Evolutionary conservation across 2,888 invertebrate species (phyloP).

Genomic region (Metallyticus violacea): DNA sequence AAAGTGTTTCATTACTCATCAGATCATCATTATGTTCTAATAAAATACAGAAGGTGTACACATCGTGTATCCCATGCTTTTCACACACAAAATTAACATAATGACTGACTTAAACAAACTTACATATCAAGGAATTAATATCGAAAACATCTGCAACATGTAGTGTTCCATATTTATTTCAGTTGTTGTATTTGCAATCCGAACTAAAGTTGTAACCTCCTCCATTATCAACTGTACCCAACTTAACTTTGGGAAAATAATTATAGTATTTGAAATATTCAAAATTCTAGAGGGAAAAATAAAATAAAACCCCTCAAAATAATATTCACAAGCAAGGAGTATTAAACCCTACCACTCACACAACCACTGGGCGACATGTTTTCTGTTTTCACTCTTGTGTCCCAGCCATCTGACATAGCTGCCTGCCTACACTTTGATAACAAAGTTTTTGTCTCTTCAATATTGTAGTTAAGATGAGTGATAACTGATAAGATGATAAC

Average conservation of each 20-base stretch:
- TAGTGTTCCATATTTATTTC: not conserved
- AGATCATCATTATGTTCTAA: not conserved
- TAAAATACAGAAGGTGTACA: not conserved
- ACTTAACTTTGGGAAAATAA: not conserved
- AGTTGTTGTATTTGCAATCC: not conserved
- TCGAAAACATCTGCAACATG: not conserved
- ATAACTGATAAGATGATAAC: conserved; percentile 12
- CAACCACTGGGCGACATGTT: not conserved
- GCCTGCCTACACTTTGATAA: not conserved
- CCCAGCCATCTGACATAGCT: conserved; percentile 11
- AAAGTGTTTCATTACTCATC: not conserved
- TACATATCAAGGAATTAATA: not conserved
- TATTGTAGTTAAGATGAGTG: not conserved
- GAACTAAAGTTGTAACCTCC: not conserved
- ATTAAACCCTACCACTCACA: not conserved
- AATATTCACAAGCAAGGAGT: not conserved
- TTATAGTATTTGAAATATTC: not conserved
- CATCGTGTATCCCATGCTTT: not conserved
- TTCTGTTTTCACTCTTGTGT: not conserved
- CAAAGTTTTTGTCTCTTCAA: not conserved
- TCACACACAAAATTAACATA: not conserved
- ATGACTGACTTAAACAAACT: not conserved
- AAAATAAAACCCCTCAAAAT: conserved; percentile 5
- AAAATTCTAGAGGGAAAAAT: not conserved
- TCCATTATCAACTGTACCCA: not conserved